Evolutionary conservation across 2,113 vertebrate genomes (phyloP), one percentile per base, ranked within the genome.

Genomic region (Otus sunia): DNA sequence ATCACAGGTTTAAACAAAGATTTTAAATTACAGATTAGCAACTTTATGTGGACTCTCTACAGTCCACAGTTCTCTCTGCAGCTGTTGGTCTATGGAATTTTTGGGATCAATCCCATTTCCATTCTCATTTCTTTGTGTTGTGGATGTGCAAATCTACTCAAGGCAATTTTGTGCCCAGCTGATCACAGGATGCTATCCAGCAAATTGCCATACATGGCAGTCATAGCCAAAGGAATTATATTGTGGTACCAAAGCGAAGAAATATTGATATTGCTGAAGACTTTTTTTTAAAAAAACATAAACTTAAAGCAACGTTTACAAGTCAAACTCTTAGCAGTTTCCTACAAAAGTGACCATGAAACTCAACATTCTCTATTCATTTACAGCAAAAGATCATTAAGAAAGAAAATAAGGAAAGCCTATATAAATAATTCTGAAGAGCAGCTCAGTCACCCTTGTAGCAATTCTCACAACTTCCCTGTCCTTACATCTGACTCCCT

Each of bases 1-100:
- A 89, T 91, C 86, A 85, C 41, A 85, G 71, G 87, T 92, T 95
- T 79, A 92, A 97, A 94, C 92, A 94, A 96, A 95, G 89, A 92
- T 59, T 95, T 82, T 16, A 92, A 97, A 96, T 91, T 87, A 83
- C 66, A 86, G 71, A 96, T 91, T 47, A 87, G 74, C 66, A 76
- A 86, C 95, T 97, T 91, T 66, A 73, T 88, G 66, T 85, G 91
- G 71, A 85, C 84, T 78, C 64, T 71, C 91, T 73, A 82, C 62
- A 72, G 62, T 47, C 58, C 81, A 91, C 55, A 85, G 27, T 73
- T 93, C 52, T 75, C 78, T 91, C 88, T 77, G 87, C 91, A 97
- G 91, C 91, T 96, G 95, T 36, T 94, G 45, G 47, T 66, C 50
- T 66, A 69, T 14, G 66, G 50, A 92, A 92, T 67, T 92, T 92